Evolutionary conservation across 2,888 invertebrate genomes (phyloP), one percentile per base, ranked within the genome.

Genomic region (Thymelicus lineola): DNA sequence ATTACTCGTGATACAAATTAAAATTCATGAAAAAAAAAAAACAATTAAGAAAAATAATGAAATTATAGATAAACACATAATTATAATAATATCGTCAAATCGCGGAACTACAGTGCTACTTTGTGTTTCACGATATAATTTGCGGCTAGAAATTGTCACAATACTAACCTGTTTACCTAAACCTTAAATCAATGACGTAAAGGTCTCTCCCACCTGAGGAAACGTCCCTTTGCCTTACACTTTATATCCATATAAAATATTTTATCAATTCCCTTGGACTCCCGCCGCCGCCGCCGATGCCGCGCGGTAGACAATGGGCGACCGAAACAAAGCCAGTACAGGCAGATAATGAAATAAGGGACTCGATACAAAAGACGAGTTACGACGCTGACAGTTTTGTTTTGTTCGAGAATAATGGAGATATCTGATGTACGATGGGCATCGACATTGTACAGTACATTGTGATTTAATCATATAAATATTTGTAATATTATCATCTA

Each of bases 261-360:
- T 9, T 61, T 48, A 46, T 17, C 59, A 42, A 42, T 28, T 46
- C 46, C 42, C 35, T 28, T n/a, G 61, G 61, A 61, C 46, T 61
- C 46, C 7, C 7, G 46, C n/a, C 45, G 20, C n/a, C 28, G 20
- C 60, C 6, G n/a, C 5, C 5, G 7, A 6, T 7, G 38, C 38
- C 38, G 38, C 7, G 1, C 20, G n/a, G n/a, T n/a, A 60, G 48
- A 50, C 61, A 61, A 61, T 61, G 61, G 46, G 1, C 46, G 38
- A 12, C n/a, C 63, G 48, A 61, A 61, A 61, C 61, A 61, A 61
- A 46, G 61, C 46, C 28, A 50, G n/a, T 12, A 28, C 15, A 38
- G 15, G 28, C 63, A 38, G 63, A 63, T 63, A 63, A 63, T 63
- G 53, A 63, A 48, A 53, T 63, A 63, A 53, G 38, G 38, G 63